Conservation (phyloP, 2,888 invertebrate genomes). For the Trypoxylon attenuatum region DNA sequence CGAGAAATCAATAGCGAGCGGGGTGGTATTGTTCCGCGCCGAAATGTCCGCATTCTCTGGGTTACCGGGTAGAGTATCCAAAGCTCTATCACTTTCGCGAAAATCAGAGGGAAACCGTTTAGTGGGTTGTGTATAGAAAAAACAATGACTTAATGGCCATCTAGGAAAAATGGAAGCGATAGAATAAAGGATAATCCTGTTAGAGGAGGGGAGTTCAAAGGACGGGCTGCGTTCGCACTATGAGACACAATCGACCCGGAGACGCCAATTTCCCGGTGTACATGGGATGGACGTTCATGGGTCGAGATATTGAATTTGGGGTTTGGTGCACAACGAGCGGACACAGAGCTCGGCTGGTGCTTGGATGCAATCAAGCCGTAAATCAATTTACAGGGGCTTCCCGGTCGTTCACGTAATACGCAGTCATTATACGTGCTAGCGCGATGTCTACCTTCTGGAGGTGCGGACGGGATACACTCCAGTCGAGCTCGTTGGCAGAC, state of each 20-base stretch:
- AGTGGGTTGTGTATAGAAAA: too few relatives aligned
- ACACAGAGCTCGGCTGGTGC: not conserved
- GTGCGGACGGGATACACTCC: conserved; percentile 9
- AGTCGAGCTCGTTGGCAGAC: conserved; percentile 37
- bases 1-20: not conserved
- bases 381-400: conserved; percentile 40
- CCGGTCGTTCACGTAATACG: conserved; percentile 28
- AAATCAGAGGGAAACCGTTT: not conserved
- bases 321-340: not conserved
- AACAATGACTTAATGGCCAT: not conserved
- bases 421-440: conserved; percentile 7
- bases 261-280: conserved; percentile 23
- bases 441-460: conserved; percentile 2
- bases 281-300: not conserved
- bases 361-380: conserved; percentile 15
- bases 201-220: conserved; percentile 34
- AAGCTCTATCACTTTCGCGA: not conserved
- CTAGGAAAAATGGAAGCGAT: too few relatives aligned
- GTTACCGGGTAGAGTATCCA: too few relatives aligned
- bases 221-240: not conserved
- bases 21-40: conserved; percentile 1
- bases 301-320: conserved; percentile 29
- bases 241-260: conserved; percentile 1
- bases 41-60: conserved; percentile 2
- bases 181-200: not conserved